Conservation (phyloP, 2,113 vertebrate species). For the Illadopsis cleaveri region DNA sequence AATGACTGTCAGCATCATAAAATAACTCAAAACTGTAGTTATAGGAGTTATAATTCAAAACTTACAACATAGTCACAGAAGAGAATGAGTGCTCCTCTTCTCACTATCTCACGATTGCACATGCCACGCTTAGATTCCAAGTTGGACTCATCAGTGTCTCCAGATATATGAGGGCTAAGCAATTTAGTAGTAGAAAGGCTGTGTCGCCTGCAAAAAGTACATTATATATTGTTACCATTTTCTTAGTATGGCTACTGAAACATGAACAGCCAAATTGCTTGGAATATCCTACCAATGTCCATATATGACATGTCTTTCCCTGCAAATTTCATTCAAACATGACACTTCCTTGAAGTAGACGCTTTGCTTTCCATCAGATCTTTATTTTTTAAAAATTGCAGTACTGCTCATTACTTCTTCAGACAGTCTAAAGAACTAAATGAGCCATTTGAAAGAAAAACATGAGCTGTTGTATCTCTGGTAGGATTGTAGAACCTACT, state of each 20-base stretch:
- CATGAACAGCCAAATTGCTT: neutral
- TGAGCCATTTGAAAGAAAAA: neutral
- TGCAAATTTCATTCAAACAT: neutral
- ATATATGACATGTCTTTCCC: neutral
- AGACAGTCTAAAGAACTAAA: neutral
- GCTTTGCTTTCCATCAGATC: neutral
- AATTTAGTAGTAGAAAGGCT: slow-evolving; percentile 92
- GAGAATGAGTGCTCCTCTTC: slow-evolving; percentile 92
- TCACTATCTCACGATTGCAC: slow-evolving; percentile 93
- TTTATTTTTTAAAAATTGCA: neutral
- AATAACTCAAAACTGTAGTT: neutral
- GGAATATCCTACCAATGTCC: neutral
- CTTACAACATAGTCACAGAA: slow-evolving; percentile 98
- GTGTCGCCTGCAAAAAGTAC: slow-evolving; percentile 78
- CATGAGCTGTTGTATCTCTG: rapidly evolving
- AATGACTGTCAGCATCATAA: neutral
- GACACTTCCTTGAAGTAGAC: neutral
- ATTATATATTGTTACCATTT: neutral
- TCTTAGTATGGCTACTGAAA: neutral
- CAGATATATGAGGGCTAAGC: slow-evolving; percentile 84
- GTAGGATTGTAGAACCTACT: neutral
- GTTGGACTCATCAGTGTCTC: slow-evolving; percentile 76
- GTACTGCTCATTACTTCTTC: neutral
- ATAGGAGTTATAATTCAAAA: neutral
- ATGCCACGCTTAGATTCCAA: slow-evolving; percentile 78